A percentile compares a stretch with the other conserved stretches of the same genome.
Conservation (phyloP, 2,113 vertebrate species). For the Hylia prasina region DNA sequence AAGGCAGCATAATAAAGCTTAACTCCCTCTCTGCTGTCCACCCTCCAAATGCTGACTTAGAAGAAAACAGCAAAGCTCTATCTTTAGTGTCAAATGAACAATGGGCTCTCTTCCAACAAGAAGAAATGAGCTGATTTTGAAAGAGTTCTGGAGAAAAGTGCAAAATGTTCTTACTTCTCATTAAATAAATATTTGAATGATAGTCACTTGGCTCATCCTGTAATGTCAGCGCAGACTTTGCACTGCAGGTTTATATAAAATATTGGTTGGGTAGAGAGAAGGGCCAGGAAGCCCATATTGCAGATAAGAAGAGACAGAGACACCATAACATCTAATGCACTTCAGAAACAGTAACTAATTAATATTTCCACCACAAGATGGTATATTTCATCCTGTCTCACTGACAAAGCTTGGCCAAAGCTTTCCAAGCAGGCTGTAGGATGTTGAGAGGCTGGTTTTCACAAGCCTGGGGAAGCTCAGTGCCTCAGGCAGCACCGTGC, state of each 20-base stretch:
- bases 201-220: conserved; percentile 34
- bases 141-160: conserved; percentile 65
- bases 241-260: neutral
- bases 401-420: neutral
- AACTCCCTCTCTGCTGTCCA: conserved; percentile 38
- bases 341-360: conserved; percentile 5
- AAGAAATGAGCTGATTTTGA: conserved; percentile 70
- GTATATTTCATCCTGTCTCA: neutral
- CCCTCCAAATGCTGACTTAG: conserved; percentile 59
- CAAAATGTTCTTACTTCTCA: conserved; percentile 66
- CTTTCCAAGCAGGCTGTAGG: neutral
- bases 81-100: conserved; percentile 72
- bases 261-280: neutral
- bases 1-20: conserved; percentile 64
- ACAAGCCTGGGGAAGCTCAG: neutral
- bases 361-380: neutral
- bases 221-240: neutral
- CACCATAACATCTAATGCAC: neutral
- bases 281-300: neutral
- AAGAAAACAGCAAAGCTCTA: conserved; percentile 69
- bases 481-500: neutral
- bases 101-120: conserved; percentile 62
- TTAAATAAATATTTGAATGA: conserved; percentile 55
- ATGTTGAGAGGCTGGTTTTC: neutral
- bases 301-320: neutral